These are phyloP conservation scores for Hypanus sabinus DNA, from an alignment of 2,113 vertebrate species.

Conservation along the genomic window DNA sequence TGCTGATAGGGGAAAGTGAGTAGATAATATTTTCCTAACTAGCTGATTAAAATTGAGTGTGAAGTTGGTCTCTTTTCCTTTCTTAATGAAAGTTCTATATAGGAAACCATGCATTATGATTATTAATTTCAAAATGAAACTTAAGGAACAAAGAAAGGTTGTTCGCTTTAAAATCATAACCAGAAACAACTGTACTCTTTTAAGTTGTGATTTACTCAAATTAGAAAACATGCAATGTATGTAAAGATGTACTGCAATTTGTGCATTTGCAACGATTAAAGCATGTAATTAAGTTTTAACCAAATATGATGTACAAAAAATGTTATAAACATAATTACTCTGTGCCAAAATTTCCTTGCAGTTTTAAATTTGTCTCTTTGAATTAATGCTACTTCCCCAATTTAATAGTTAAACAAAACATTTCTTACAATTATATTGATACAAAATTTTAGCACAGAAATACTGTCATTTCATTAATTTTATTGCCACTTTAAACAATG, in stretches of 20 bases:
- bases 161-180: background rate
- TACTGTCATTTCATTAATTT: conserved; percentile 22
- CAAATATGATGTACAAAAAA: background rate
- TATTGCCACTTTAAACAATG: conserved; percentile 26
- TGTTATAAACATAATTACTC: background rate
- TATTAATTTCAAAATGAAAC: background rate
- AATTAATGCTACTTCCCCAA: too few relatives aligned
- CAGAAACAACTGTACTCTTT: background rate
- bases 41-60: background rate
- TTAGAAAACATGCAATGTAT: background rate
- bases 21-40: background rate
- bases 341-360: background rate
- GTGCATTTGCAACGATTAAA: background rate
- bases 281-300: background rate
- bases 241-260: background rate
- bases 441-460: background rate
- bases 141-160: background rate
- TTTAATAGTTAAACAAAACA: too few relatives aligned
- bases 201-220: background rate
- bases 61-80: background rate
- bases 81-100: background rate
- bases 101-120: background rate
- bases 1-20: background rate
- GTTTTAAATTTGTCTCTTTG: background rate
- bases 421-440: background rate